Evolutionary conservation across 1,140 invertebrate species (phyloP), one percentile per base, ranked within the genome.

Genomic region (Polypedilum pembai): DNA sequence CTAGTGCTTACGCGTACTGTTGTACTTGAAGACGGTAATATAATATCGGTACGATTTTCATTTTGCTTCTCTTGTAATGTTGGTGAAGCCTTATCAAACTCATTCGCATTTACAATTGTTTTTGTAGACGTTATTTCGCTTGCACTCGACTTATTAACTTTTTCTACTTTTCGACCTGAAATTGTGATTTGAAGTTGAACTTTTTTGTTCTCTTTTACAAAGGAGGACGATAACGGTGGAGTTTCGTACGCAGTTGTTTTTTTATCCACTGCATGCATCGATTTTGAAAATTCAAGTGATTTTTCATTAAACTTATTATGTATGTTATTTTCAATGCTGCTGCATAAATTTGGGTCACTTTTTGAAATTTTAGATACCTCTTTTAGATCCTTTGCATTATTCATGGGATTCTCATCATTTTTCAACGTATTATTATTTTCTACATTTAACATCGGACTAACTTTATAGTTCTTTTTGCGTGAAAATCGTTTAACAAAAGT

Each of bases 111-210:
- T 1, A 56, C 45, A 56, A 56, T 56, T 4, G 45, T 56, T 15
- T 56, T n/a, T 15, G 45, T 56, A 56, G 45, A 12, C 12, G 12
- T 56, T 69, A 17, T 73, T 73, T 73, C 40, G 40, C 0, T 40
- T 33, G 12, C 24, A 18, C 8, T 40, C 33, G 15, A 2, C 18
- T 3, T 73, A 63, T 40, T 17, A 15, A 40, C 21, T 21, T 63
- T 74, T 74, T 80, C 79, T 33, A 80, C 76, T 78, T 81, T 81
- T 77, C 81, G 80, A 73, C 80, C 80, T 15, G 78, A 78, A 73
- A 81, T 81, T 75, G 80, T 81, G 75, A 81, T 81, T 76, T 81
- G 78, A 24, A 81, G 15, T 40, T 21, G 20, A 41, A 76, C 76
- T 77, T 56, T 74, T 75, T 74, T 73, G 73, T 78, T 69, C 18